Conservation (phyloP, 92 coral and sea anemone species). For the Bergia sp. region DNA sequence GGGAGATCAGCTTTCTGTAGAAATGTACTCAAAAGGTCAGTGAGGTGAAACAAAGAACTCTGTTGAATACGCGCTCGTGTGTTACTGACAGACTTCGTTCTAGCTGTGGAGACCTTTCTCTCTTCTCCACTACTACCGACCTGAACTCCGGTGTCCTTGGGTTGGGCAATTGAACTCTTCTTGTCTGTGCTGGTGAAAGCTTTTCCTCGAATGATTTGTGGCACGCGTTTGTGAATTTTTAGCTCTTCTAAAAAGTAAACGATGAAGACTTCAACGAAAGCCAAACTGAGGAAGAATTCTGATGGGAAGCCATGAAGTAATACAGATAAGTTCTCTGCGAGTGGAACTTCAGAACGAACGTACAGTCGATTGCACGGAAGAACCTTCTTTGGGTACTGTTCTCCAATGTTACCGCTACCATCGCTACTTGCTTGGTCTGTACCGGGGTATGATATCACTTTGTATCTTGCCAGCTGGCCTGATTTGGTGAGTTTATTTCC, state of each 20-base stretch:
- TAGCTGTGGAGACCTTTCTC: background rate
- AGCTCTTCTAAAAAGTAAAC: slow-evolving; percentile 38
- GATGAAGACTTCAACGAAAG: slow-evolving; percentile 76
- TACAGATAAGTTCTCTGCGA: slow-evolving; percentile 72
- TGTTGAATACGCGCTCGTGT: slow-evolving; percentile 10
- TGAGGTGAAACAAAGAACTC: slow-evolving; percentile 53
- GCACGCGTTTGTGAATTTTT: background rate
- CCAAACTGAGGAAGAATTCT: slow-evolving; percentile 72
- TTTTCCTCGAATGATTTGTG: background rate
- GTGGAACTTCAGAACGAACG: slow-evolving; percentile 57
- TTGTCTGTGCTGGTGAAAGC: background rate
- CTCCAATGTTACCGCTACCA: slow-evolving; percentile 30
- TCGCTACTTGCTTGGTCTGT: slow-evolving; percentile 17
- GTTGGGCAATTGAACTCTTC: background rate
- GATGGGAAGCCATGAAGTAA: slow-evolving; percentile 74
- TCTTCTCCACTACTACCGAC: background rate
- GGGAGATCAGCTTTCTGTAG: slow-evolving; percentile 69
- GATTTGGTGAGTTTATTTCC: slow-evolving; percentile 81
- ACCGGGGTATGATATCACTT: slow-evolving; percentile 77
- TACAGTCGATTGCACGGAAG: slow-evolving; percentile 85
- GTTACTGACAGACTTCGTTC: background rate
- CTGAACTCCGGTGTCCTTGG: background rate
- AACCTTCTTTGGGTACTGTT: slow-evolving; percentile 73
- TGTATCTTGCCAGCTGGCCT: slow-evolving; percentile 83
- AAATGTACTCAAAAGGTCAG: slow-evolving; percentile 62